Conservation (phyloP, 2,797 vertebrate species). For the Darevskia nairensis region DNA sequence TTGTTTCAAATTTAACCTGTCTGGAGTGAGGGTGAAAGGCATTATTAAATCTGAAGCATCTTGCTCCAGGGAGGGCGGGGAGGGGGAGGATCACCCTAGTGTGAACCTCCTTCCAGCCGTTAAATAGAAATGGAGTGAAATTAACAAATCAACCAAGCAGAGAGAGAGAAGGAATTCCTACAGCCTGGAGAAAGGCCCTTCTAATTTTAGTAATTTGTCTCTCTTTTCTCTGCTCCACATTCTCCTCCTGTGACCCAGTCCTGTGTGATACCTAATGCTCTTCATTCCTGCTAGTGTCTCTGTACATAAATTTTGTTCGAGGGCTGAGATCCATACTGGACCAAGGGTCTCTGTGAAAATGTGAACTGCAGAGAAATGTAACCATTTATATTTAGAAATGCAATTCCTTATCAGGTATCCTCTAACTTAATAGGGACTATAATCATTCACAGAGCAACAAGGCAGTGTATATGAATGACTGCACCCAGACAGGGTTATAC, state of each 20-base stretch:
- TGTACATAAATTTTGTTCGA: not conserved
- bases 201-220: constrained; percentile 16
- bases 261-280: constrained; percentile 5
- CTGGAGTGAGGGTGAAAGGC: constrained; percentile 79
- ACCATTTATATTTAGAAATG: constrained; percentile 8
- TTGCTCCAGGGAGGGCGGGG: constrained; percentile 68
- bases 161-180: constrained; percentile 32
- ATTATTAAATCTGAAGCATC: constrained; percentile 78
- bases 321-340: not conserved
- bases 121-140: constrained; percentile 73
- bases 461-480: not conserved
- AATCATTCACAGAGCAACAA: not conserved
- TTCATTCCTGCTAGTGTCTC: not conserved
- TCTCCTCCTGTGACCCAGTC: constrained; percentile 14
- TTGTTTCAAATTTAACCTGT: constrained; percentile 94
- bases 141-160: constrained; percentile 72
- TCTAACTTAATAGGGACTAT: not conserved
- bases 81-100: constrained; percentile 73
- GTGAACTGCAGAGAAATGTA: not conserved
- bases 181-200: constrained; percentile 8
- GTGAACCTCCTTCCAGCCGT: constrained; percentile 72
- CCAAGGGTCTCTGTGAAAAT: not conserved
- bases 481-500: not conserved
- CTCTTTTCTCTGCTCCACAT: not conserved
- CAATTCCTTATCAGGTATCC: not conserved